Conservation (phyloP, 1,140 invertebrate genomes). For the Euglossa dilemma region DNA sequence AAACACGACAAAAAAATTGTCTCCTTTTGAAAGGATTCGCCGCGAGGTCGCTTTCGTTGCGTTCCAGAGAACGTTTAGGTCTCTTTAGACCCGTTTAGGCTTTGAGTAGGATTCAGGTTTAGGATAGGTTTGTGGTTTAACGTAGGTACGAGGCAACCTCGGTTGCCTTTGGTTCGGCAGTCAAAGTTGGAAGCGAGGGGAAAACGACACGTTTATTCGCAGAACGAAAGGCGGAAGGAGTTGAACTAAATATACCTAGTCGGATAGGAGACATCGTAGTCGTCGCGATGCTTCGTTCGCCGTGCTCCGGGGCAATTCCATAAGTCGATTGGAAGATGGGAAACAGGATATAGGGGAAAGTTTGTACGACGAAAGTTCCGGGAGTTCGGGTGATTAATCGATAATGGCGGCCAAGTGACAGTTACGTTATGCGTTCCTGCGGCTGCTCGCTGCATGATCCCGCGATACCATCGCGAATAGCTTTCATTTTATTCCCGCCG, state of each 20-base stretch:
- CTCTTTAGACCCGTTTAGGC: too few relatives aligned
- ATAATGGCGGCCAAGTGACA: constrained; percentile 33
- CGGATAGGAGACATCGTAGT: constrained; percentile 7
- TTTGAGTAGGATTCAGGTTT: too few relatives aligned
- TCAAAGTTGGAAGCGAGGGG: constrained; percentile 7
- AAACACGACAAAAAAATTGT: too few relatives aligned
- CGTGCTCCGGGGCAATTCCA: constrained; percentile 13
- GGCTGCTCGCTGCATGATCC: background rate
- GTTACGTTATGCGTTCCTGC: background rate
- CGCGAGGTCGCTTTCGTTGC: too few relatives aligned
- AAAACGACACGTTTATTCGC: constrained; percentile 58
- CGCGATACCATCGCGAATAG: background rate
- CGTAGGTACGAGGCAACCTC: too few relatives aligned
- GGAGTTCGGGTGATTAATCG: constrained; percentile 60
- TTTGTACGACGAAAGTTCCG: constrained; percentile 46
- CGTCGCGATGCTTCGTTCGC: constrained; percentile 31
- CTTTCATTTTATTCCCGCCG: background rate
- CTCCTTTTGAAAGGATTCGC: too few relatives aligned
- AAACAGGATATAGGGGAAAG: constrained; percentile 34
- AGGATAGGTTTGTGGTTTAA: too few relatives aligned
- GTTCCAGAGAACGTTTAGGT: too few relatives aligned
- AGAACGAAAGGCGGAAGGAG: constrained; percentile 46
- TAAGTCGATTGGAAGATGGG: constrained; percentile 11
- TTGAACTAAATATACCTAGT: constrained; percentile 39
- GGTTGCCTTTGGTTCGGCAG: background rate